Base-by-base conservation (phyloP, 2,113 vertebrate species). In the Cettia cetti region DNA sequence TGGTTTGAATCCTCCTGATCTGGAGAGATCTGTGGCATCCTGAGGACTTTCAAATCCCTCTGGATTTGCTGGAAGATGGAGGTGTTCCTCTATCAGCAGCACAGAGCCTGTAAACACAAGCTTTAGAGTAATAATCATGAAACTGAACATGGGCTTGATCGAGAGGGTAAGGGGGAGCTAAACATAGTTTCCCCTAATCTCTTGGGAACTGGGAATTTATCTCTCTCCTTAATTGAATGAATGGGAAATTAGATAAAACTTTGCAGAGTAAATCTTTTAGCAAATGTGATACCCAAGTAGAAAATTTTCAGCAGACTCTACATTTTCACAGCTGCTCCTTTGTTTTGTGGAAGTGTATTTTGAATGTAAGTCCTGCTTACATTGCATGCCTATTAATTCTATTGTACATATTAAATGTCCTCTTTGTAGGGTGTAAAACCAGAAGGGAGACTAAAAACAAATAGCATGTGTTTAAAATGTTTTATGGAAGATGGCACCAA, bases 181-280 rank as follows among this genome's bases (percentile, higher is more conserved):
- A 94, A 93, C 93, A 80, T 71, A 94, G 94, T 96, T 97, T 86
- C 90, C 80, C 44, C 72, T 80, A 77, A 90, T 91, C 96, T 95
- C 95, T 65, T 64, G 96, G 93, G 96, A 97, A 94, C 94, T 60
- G 70, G 57, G 87, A 81, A 94, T 94, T 97, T 96, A 97, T 97
- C 97, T 97, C 96, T 89, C 94, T 82, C 95, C 95, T 97, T 97
- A 97, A 97, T 97, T 97, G 96, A 97, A 97, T 96, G 97, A 97
- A 97, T 97, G 96, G 95, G 95, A 95, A 97, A 97, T 97, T 96
- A 97, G 96, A 96, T 97, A 97, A 97, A 97, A 97, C 96, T 97
- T 97, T 97, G 89, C 97, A 97, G 96, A 97, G 96, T 94, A 97
- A 97, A 97, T 97, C 97, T 97, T 97, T 97, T n/a, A 95, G 97